Base-by-base conservation (phyloP, 1,140 invertebrate genomes). In the Procambarus virginalis region DNA sequence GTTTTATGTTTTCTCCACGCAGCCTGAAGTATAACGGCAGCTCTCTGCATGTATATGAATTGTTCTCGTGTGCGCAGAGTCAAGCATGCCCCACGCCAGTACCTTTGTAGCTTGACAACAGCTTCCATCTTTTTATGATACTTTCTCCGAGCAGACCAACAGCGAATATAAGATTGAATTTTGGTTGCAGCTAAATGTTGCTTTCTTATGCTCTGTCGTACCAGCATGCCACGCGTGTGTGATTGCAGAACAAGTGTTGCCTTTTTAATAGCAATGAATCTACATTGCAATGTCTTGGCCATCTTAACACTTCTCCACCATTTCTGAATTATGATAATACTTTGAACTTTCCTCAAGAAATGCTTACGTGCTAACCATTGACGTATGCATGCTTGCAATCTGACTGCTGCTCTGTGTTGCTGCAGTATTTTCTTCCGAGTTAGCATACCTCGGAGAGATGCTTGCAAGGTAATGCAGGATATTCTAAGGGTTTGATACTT, bases 31-130 rank as follows among this genome's bases (percentile, higher is more conserved):
- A 92, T 92, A 79, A 90, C 73, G 12, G 91, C 78, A 8, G 88
- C 91, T 3, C 91, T 64, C 4, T 78, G 68, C 85, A 86, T 75
- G 89, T 92, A 92, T 14, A 92, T 92, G 80, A 60, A 92, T 34
- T 84, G 79, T 81, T 92, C 91, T 60, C 58, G 84, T 12, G 85
- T 48, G 48, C 75, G 87, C 4, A 92, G 80, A 17, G 88, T 55
- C 17, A 84, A 45, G 64, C 78, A 90, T 8, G 88, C 88, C 73
- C 91, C 84, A 48, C 91, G 88, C 91, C 91, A 92, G 45, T 90
- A 82, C 9, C 85, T 79, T 85, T 92, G 91, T 45, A 92, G 12
- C 46, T 68, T 83, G 9, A 90, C 45, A 5, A 90, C 88, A 1
- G 91, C 91, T 17, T 76, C 12, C 55, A 89, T 89, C 55, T 51